Base-by-base conservation (phyloP, 2,113 vertebrate genomes). In the Dissostichus mawsoni region DNA sequence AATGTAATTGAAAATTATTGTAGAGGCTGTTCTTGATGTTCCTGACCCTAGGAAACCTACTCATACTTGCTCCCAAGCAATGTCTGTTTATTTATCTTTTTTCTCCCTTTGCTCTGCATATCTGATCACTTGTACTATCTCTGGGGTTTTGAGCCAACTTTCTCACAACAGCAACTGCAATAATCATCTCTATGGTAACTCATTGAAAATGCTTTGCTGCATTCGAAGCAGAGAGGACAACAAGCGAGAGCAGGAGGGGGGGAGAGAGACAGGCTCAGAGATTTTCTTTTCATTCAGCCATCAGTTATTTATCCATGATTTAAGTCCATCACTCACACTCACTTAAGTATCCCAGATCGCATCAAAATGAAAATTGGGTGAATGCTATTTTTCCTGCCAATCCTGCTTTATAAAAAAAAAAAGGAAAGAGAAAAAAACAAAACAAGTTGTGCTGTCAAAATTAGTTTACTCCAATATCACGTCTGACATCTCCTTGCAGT, bases 181-280 rank as follows among this genome's bases (percentile, higher is more conserved):
- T 91, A 82, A 90, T 92, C 83, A 90, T 85, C 67, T 80, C 88
- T 78, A 84, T 88, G 81, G 83, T 74, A 87, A 91, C 80, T 74
- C 69, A n/a, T 48, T 64, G 68, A 48, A 76, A 87, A 87, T 78
- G 58, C 67, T 82, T 87, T 85, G 73, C 81, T 59, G 86, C 69
- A 71, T 85, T 89, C 33, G 59, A 83, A 79, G 69, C 59, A 71
- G 68, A 79, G 69, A 67, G 65, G 58, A 81, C 58, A 83, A 87
- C 80, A 80, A 88, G 80, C 44, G 9, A 41, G 78, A 20, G 29
- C 1, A 3, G 44, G 52, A 33, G 57, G 20, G 56, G 16, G 29
- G 20, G 16, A 56, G 44, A 13, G 10, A n/a, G 53, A 48, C 17
- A 17, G 44, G 44, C 78, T 78, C 36, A 0, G 18, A 80, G 84